Evolutionary conservation across 1,140 invertebrate genomes (phyloP), one percentile per base, ranked within the genome.

Genomic region (Sitobion miscanthi): DNA sequence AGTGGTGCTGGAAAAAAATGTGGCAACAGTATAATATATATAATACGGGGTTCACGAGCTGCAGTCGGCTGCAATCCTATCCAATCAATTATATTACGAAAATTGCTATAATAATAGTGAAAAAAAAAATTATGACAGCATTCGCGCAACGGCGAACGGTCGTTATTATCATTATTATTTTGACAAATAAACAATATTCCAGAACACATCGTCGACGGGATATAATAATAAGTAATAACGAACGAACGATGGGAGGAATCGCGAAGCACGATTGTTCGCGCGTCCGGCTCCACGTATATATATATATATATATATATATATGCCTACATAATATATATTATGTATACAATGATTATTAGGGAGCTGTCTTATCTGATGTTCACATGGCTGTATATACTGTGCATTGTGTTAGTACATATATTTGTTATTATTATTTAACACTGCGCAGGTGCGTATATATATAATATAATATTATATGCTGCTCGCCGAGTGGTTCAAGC

Each of bases 11-110:
- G 87, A 35, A 30, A 47, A 54, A 89, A 25, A 83, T 52, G 91
- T 83, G 69, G 69, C 57, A 91, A 91, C 23, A 82, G 38, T 45
- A 35, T 47, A 47, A 21, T 52, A 47, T 20, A 20, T 35, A 77
- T 88, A 88, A 89, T 57, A 30, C 23, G 77, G 91, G 30, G 91
- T 92, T 82, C 62, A 82, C 45, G 45, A 83, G 69, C 42, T 42
- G 42, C n/a, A 52, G 42, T 92, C 69, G 45, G 47, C 35, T 35
- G 35, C 90, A 91, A 82, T 91, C 62, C 42, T n/a, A 83, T 69
- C 77, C 38, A 92, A 92, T 52, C 69, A 92, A 82, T 92, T 92
- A 92, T 83, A 82, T 92, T 83, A 83, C 69, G 69, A 92, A 92
- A 77, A 92, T 52, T n/a, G 69, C 21, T 17, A 83, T 35, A 35